Base-by-base conservation (phyloP, 2,797 vertebrate species). In the Simalia tracyae region DNA sequence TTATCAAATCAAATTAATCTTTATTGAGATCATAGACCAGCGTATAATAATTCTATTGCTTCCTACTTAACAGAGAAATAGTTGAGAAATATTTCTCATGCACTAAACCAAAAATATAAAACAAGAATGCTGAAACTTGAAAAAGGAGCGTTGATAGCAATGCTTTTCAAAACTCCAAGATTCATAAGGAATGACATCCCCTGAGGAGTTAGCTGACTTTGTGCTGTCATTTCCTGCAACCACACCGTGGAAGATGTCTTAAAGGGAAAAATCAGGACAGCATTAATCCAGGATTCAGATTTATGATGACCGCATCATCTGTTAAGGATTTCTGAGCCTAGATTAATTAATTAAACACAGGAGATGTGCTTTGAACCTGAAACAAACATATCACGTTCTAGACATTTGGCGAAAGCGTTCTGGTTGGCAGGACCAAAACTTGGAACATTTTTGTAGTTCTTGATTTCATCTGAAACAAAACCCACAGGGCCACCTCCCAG, bases 31-130 rank as follows among this genome's bases (percentile, higher is more conserved):
- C 50, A 1, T 54, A 19, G 6, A 36, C 6, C 15, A 1, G 0
- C 8, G 68, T 36, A 31, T 57, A 17, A 6, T 56, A 96, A 96
- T 85, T 54, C 92, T 95, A 17, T 22, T 60, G 24, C 8, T 68
- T 91, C 9, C 54, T 46, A 12, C 15, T 72, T 68, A n/a, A 57
- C 19, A 26, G 60, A 90, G 19, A 50, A 22, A 31, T 57, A 54
- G 17, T 12, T 87, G 10, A 4, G 36, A 50, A 10, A 8, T 22
- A 31, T 76, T 61, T 59, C 5, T 36, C 2, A 6, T 72, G 31
- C 3, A 17, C 24, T 15, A 36, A 86, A 66, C 17, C 26, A 56
- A 64, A 56, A 26, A n/a, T 24, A 42, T 50, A 36, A 76, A 56
- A 81, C n/a, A 5, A 66, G 3, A 87, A 42, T 24, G 22, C 28